Evolutionary conservation across 2,888 invertebrate genomes (phyloP), one percentile per base, ranked within the genome.

Genomic region (Podabrus alpinus): DNA sequence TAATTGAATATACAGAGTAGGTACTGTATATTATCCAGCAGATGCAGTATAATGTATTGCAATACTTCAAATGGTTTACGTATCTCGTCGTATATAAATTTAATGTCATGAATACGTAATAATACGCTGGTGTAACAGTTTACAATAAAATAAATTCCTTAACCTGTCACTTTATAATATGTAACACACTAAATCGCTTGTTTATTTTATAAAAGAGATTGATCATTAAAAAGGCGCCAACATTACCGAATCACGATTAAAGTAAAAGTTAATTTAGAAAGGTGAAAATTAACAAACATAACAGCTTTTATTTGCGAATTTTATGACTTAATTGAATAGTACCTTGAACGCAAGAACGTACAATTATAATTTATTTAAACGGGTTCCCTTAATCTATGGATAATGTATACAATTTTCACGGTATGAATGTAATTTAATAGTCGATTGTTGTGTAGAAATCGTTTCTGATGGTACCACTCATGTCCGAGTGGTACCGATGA

Each of bases 111-210:
- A 75, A 75, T 75, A 75, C 72, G 75, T 75, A 75, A 75, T 75
- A 75, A 75, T 75, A 73, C 69, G 75, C 75, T 75, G 72, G 72
- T 72, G 75, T 70, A 75, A 75, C 75, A 75, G 75, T 70, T 75
- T 75, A 75, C 75, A 75, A 75, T 75, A 75, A 72, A 75, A 75
- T 75, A 75, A 75, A 75, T 75, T 75, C 69, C 69, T 69, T 68
- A 21, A 29, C 64, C 68, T 19, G 62, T 59, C 70, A 69, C 69
- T 66, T 59, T 71, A 59, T 73, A 72, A 72, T 75, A 68, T 75
- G 75, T 75, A 75, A 67, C 75, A 75, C 71, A 75, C 75, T 59
- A 75, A 72, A 75, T 75, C 75, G 68, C 75, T 59, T 69, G 72
- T 71, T 69, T 75, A 72, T 60, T 69, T 70, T 24, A 72, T 75